Base-by-base conservation (phyloP, 1,140 invertebrate genomes). In the Sogatella furcifera region DNA sequence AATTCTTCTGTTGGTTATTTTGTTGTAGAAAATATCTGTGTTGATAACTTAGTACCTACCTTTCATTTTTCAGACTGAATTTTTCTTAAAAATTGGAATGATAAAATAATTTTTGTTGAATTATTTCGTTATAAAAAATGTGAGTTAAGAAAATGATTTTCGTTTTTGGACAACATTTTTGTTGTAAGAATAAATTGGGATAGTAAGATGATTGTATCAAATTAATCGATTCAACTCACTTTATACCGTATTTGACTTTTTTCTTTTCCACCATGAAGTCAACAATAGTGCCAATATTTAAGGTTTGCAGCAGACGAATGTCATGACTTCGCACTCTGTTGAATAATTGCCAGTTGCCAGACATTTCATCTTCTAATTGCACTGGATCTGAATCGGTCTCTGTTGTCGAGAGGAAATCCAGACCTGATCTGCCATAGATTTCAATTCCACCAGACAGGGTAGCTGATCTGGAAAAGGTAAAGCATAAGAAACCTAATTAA, bases 231-330 rank as follows among this genome's bases (percentile, higher is more conserved):
- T 59, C 19, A 57, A 75, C 85, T 85, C 78, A 90, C 88, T 87
- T 83, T 71, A 92, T 73, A 57, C 86, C 84, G 77, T 86, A 91
- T 73, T 92, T 92, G 13, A 89, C 84, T 78, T 92, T 92, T 65
- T 90, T 89, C 70, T 90, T 90, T 72, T 92, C 89, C 2, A 92
- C 88, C 89, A 92, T 92, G 41, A 92, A 80, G 72, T 92, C 89
- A 63, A 88, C 82, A 61, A 92, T 92, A 44, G 84, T 85, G 57
- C 79, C 80, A 24, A 91, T 84, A 65, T 84, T 84, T 22, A 90
- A 78, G 3, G 78, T 76, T 71, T 88, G 87, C 4, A 92, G 71
- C 34, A 91, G 71, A 54, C 82, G 80, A 44, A 90, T 89, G 68
- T 92, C 89, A 65, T 84, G 80, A 67, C 80, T 82, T 59, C 89